Conservation (phyloP, 2,797 vertebrate genomes). For the Sphenopsis melanotis region DNA sequence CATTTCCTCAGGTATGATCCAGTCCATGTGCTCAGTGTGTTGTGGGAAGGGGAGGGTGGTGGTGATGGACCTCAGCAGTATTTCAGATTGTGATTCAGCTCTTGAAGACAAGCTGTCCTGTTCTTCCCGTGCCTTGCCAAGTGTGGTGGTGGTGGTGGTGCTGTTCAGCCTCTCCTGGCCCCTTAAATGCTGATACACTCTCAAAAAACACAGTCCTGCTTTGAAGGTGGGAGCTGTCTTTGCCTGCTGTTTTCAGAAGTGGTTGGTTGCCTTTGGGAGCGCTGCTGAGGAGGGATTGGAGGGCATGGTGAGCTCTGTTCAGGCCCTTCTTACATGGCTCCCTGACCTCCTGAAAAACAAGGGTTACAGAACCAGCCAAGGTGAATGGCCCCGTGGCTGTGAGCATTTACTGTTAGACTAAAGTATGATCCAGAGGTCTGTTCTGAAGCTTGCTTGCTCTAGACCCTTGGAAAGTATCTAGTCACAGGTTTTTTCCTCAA, state of each 20-base stretch:
- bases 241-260: background rate
- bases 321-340: background rate
- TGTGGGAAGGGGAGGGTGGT: background rate
- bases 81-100: background rate
- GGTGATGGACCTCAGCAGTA: background rate
- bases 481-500: background rate
- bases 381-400: background rate
- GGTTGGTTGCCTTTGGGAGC: background rate
- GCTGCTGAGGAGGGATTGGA: background rate
- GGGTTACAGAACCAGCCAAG: background rate
- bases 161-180: background rate
- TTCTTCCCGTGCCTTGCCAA: background rate
- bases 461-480: background rate
- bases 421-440: background rate
- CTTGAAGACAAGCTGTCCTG: background rate
- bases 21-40: background rate
- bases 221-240: background rate
- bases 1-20: background rate
- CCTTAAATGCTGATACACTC: background rate
- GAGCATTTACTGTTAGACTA: background rate
- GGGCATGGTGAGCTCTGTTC: background rate
- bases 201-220: fast-evolving
- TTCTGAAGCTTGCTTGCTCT: background rate
- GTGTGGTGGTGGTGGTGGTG: background rate
- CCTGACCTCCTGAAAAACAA: background rate